phyloP scores from a whole-genome alignment of 2,797 vertebrate species.

The Psittacula derbiana region DNA sequence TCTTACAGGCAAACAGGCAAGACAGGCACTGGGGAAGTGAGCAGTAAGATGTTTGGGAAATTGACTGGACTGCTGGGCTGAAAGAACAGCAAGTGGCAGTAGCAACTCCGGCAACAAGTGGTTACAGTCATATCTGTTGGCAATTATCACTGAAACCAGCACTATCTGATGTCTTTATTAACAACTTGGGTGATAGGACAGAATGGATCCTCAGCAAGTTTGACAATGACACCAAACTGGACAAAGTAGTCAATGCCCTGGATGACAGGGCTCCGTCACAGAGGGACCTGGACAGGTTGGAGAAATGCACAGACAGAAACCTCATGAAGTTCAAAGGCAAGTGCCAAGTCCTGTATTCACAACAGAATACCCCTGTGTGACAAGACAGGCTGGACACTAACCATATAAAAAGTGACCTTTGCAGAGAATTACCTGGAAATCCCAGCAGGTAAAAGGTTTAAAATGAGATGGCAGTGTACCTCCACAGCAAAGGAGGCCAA shows the following conservation, averaged over 20 bases:
- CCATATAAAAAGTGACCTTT: fast-evolving
- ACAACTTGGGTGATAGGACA: not conserved
- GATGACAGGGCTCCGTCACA: not conserved
- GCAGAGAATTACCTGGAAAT: not conserved
- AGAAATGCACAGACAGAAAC: not conserved
- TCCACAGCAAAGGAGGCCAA: fast-evolving
- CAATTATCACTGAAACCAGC: not conserved
- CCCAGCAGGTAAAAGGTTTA: not conserved
- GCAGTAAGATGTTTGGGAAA: not conserved
- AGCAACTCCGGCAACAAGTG: not conserved
- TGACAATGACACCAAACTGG: not conserved
- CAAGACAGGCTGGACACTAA: fast-evolving
- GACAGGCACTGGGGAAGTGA: fast-evolving
- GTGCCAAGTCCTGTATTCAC: not conserved
- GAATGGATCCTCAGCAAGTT: not conserved
- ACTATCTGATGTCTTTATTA: fast-evolving
- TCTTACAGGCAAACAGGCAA: not conserved
- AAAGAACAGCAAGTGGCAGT: not conserved
- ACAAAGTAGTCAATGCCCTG: not conserved
- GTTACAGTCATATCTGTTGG: not conserved
- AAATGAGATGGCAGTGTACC: fast-evolving
- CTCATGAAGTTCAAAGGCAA: not conserved
- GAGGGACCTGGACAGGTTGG: not conserved
- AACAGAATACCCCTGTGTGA: not conserved
- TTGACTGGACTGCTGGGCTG: not conserved